Conservation (phyloP, 2,113 vertebrate species). For the Halichoerus grypus region DNA sequence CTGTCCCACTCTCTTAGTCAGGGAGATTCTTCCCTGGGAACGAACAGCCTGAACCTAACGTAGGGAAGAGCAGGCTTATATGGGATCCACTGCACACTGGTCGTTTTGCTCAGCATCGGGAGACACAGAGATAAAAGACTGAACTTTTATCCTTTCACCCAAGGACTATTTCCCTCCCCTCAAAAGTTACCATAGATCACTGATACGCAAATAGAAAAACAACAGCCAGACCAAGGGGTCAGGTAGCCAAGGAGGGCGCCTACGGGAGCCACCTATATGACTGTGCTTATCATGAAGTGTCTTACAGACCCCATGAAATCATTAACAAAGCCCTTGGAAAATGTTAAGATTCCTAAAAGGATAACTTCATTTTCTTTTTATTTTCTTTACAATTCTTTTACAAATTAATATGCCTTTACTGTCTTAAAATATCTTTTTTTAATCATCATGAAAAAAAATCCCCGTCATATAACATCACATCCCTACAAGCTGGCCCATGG, state of each 20-base stretch:
- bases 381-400: constrained; percentile 43
- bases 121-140: neutral
- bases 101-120: neutral
- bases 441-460: neutral
- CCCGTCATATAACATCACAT: neutral
- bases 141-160: neutral
- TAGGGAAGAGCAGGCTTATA: neutral
- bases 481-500: neutral
- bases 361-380: constrained; percentile 1
- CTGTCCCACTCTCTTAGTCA: neutral
- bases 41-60: neutral
- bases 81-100: neutral
- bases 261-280: neutral
- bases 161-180: neutral
- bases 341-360: neutral
- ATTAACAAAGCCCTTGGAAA: constrained; percentile 10
- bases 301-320: neutral
- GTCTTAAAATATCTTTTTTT: neutral
- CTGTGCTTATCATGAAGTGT: neutral
- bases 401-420: neutral
- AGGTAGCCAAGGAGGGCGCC: neutral
- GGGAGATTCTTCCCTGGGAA: neutral
- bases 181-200: neutral
- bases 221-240: neutral
- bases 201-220: neutral